Base-by-base conservation (phyloP, 2,113 vertebrate species). In the Sardina pilchardus region DNA sequence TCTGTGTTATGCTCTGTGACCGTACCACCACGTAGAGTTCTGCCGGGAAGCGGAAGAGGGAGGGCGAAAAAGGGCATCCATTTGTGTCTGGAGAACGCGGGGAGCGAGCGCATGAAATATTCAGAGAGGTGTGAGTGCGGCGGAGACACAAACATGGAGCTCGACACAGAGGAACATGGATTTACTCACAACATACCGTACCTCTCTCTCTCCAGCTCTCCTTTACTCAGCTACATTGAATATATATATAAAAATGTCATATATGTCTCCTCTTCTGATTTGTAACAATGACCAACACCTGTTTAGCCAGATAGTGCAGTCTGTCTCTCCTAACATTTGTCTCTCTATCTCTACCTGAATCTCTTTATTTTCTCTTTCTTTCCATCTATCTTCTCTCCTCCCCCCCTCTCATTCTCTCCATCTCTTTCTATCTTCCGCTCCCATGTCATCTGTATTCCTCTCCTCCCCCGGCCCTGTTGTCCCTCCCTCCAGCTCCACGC, bases 401-500 rank as follows among this genome's bases (percentile, higher is more conserved):
- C 19, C 21, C 21, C 1, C 21, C 53, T 67, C n/a, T 71, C 26
- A 39, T 14, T 78, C 71, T 78, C 16, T 34, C 71, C 4, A 34
- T 17, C 59, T 63, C 7, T 24, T 3, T 63, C 24, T 63, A 0
- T n/a, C n/a, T 24, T n/a, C 3, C 3, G 30, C 14, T 30, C 14
- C 39, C 14, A 3, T 78, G 36, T 78, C 3, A 39, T 78, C 30
- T 36, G 34, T 16, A 39, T 34, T 78, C 39, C 71, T 16, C 30
- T 34, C 71, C 4, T 17, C 26, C 71, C 71, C 71, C 19, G 6
- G 21, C 48, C 21, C 21, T 21, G 19, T 83, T 43, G 83, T 80
- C 44, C 82, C 6, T 1, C 42, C 67, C 86, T 86, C 86, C 88
- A 86, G 90, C n/a, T n/a, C 39, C 39, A 42, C 89, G 83, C 50